Evolutionary conservation across 2,797 vertebrate genomes (phyloP).

Genomic region (Bradypus variegatus): DNA sequence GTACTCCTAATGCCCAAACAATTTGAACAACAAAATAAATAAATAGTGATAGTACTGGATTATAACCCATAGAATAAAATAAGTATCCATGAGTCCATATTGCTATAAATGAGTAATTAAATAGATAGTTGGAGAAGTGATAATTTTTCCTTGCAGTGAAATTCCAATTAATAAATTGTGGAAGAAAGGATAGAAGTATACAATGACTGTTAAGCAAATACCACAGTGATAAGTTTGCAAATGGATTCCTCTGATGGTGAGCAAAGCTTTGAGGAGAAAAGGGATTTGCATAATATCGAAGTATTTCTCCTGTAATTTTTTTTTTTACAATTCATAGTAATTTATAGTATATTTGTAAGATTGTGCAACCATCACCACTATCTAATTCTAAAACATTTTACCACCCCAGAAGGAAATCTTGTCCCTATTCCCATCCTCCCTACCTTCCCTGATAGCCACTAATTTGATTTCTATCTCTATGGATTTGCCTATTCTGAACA

Average conservation of each 20-base stretch:
- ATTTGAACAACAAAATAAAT: slow-evolving; percentile 12
- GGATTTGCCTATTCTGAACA: not conserved
- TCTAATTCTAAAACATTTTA: not conserved
- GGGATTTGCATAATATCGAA: not conserved
- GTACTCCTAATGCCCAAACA: not conserved
- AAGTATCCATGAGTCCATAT: not conserved
- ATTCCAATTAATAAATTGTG: not conserved
- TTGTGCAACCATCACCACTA: not conserved
- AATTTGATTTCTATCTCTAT: not conserved
- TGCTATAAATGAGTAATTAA: not conserved
- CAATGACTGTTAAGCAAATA: not conserved
- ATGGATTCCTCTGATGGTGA: not conserved
- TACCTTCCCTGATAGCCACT: not conserved
- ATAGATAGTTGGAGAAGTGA: not conserved
- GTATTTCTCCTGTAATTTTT: not conserved
- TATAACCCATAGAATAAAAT: not conserved
- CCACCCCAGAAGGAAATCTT: not conserved
- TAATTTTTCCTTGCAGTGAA: not conserved
- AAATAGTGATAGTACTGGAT: slow-evolving; percentile 7
- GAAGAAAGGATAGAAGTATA: not conserved
- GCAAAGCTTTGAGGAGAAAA: not conserved
- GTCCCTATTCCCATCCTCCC: not conserved
- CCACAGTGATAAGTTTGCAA: not conserved
- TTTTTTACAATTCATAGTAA: not conserved
- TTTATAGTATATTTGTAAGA: not conserved